Evolutionary conservation across 2,113 vertebrate species (phyloP).

Genomic region (Cyprinodon brontotheroides): DNA sequence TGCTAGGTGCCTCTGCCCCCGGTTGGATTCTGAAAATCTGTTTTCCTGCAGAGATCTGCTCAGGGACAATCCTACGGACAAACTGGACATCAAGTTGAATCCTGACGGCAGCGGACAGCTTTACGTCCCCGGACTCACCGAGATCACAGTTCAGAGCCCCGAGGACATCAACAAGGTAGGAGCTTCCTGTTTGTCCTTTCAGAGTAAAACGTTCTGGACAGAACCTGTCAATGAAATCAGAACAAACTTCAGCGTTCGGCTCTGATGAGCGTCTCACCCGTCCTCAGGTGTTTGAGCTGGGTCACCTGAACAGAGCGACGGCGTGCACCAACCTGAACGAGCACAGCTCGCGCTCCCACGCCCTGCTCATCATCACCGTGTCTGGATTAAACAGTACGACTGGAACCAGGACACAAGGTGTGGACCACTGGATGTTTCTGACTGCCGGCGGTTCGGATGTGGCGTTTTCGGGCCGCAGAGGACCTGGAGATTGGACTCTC

Average conservation of each 20-base stretch:
- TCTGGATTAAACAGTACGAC: conserved; percentile 86
- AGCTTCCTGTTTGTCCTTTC: conserved; percentile 17
- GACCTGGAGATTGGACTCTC: too few relatives aligned
- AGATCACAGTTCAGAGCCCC: conserved; percentile 87
- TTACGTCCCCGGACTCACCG: conserved; percentile 90
- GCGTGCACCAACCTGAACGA: conserved; percentile 94
- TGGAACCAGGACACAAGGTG: conserved; percentile 85
- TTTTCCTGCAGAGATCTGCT: conserved; percentile 85
- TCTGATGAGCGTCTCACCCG: not conserved
- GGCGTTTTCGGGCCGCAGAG: not conserved
- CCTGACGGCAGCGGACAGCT: conserved; percentile 93
- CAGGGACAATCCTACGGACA: conserved; percentile 87
- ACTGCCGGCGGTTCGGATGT: not conserved
- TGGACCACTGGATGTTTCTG: not conserved
- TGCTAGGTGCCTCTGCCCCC: too few relatives aligned
- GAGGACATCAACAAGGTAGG: conserved; percentile 93
- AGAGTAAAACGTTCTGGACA: not conserved
- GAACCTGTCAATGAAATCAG: too few relatives aligned
- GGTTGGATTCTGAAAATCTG: not conserved
- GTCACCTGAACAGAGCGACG: conserved; percentile 88
- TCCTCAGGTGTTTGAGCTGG: conserved; percentile 89
- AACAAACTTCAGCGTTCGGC: not conserved
- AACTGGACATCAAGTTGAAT: conserved; percentile 94
- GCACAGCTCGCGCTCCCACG: conserved; percentile 95
- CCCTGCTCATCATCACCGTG: conserved; percentile 90